Evolutionary conservation across 2,113 vertebrate species (phyloP).

Genomic region (Sus scrofa): DNA sequence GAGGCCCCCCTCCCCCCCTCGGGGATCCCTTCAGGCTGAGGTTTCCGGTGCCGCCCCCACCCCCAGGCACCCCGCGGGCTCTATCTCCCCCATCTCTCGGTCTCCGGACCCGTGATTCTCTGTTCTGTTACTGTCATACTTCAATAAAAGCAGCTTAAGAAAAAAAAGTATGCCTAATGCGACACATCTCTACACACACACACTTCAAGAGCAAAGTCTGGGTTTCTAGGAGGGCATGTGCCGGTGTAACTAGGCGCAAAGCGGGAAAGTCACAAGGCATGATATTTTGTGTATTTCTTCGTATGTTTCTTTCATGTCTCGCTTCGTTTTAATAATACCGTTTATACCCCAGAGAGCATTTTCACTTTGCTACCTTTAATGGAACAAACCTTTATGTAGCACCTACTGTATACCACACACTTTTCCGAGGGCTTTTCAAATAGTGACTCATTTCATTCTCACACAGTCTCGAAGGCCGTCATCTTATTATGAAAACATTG

Average conservation of each 20-base stretch:
- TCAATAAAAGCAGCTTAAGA: not conserved
- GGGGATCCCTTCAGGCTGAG: constrained; percentile 79
- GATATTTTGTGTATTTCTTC: not conserved
- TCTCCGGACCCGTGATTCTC: constrained; percentile 58
- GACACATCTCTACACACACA: constrained; percentile 52
- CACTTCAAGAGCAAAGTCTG: not conserved
- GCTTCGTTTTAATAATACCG: constrained; percentile 3
- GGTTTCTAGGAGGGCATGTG: not conserved
- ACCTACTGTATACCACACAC: not conserved
- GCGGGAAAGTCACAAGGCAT: not conserved
- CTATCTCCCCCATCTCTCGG: constrained; percentile 73
- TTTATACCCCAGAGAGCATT: constrained; percentile 24
- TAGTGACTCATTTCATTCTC: not conserved
- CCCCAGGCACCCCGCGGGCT: not conserved
- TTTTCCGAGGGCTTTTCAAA: not conserved
- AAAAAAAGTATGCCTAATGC: not conserved
- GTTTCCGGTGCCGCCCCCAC: constrained; percentile 67
- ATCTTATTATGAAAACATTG: not conserved
- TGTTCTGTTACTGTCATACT: not conserved
- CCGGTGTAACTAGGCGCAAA: not conserved
- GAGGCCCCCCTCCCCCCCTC: constrained; percentile 69
- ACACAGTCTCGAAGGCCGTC: not conserved
- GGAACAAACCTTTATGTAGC: not conserved
- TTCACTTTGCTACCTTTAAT: not conserved
- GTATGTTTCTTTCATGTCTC: not conserved